A percentile compares a stretch with the other conserved stretches of the same genome.
These are phyloP conservation scores for Pangasius krempfi DNA, from an alignment of 2,797 vertebrate genomes.

Conservation along the genomic window DNA sequence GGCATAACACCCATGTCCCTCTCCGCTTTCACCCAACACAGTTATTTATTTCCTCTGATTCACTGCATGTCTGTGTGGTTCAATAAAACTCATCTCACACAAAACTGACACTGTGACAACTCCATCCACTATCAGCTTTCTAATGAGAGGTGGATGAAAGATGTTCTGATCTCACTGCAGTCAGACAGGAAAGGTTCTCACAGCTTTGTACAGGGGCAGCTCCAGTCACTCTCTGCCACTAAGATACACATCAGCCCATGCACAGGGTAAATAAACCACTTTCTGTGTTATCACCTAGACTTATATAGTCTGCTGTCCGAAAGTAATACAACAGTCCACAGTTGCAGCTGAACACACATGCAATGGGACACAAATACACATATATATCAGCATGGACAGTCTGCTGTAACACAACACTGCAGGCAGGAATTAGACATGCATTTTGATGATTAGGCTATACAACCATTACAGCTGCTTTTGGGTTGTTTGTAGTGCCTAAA, in stretches of 20 bases:
- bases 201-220: conserved; percentile 10
- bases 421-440: conserved; percentile 16
- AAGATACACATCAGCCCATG: not conserved
- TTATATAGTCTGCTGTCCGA: not conserved
- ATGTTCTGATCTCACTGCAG: conserved; percentile 3
- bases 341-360: conserved; percentile 42
- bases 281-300: not conserved
- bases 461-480: conserved; percentile 3
- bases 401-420: conserved; percentile 1
- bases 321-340: not conserved
- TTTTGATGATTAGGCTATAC: conserved; percentile 7
- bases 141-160: conserved; percentile 25
- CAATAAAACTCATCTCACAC: not conserved
- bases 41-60: not conserved
- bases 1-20: too few relatives aligned
- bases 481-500: not conserved
- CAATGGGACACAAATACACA: conserved; percentile 38
- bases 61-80: not conserved
- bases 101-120: conserved; percentile 11
- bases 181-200: not conserved
- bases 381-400: not conserved
- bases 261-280: conserved; percentile 5
- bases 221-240: not conserved
- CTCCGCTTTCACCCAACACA: not conserved
- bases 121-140: conserved; percentile 17